Conservation (phyloP, 2,113 vertebrate species). For the Pachypanchax playfairii region DNA sequence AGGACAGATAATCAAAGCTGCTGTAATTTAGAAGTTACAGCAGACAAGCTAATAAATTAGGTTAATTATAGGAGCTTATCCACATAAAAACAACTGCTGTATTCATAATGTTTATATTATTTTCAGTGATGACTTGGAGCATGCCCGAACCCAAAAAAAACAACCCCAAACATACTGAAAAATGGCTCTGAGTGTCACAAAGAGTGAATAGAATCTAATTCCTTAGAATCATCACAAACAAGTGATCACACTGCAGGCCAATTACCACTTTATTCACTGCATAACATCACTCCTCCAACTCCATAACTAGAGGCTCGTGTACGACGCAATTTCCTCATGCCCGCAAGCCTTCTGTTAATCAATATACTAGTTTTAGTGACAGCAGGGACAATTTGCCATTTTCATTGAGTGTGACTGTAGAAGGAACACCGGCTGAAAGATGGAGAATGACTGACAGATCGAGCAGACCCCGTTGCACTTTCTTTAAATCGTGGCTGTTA, state of each 20-base stretch:
- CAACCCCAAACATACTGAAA: background rate
- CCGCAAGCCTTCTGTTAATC: conserved; percentile 29
- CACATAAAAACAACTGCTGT: background rate
- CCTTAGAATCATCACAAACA: conserved; percentile 28
- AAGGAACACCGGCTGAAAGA: conserved; percentile 45
- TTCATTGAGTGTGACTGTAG: conserved; percentile 28
- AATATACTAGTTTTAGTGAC: conserved; percentile 45
- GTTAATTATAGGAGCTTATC: background rate
- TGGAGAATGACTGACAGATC: conserved; percentile 53
- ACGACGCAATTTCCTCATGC: conserved; percentile 12
- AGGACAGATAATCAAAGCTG: background rate
- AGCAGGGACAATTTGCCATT: conserved; percentile 48
- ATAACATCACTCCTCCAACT: conserved; percentile 23
- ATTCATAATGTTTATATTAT: background rate
- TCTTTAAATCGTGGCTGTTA: conserved; percentile 50
- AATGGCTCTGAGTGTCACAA: conserved; percentile 2
- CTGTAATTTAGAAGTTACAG: background rate
- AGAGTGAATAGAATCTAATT: conserved; percentile 19
- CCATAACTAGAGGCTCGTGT: conserved; percentile 17
- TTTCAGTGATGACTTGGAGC: conserved; percentile 5
- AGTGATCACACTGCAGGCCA: conserved; percentile 19
- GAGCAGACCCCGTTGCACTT: conserved; percentile 44
- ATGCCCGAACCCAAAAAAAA: background rate
- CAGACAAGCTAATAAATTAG: background rate
- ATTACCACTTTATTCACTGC: conserved; percentile 29